Evolutionary conservation across 2,888 invertebrate genomes (phyloP).

Genomic region (Calameuta filiformis): DNA sequence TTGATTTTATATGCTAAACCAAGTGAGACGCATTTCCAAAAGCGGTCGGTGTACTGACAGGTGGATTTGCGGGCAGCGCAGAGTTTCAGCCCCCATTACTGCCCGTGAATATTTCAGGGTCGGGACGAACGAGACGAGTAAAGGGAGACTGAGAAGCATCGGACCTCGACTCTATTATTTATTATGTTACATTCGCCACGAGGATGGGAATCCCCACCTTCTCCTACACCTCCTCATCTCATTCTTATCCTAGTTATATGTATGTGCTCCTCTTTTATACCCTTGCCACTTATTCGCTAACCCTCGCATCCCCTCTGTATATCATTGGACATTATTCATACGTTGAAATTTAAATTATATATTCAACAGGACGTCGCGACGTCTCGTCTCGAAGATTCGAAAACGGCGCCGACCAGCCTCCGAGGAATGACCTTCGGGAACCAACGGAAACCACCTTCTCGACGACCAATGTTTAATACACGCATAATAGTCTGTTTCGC

Average conservation of each 20-base stretch:
- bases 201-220: conserved; percentile 23
- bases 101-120: conserved; percentile 48
- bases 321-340: conserved; percentile 59
- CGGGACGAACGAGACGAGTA: conserved; percentile 18
- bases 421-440: too few relatives aligned
- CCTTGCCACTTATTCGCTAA: background rate
- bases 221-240: conserved; percentile 16
- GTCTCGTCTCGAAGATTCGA: conserved; percentile 12
- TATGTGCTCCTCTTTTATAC: background rate
- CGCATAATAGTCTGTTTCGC: background rate
- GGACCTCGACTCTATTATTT: conserved; percentile 55
- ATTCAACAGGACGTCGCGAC: conserved; percentile 52
- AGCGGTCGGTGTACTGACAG: conserved; percentile 29
- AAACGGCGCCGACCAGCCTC: conserved; percentile 25
- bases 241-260: background rate
- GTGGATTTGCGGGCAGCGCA: conserved; percentile 17
- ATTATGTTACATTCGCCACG: conserved; percentile 47
- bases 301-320: conserved; percentile 20
- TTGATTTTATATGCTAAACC: background rate
- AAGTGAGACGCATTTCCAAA: background rate
- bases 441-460: conserved; percentile 14
- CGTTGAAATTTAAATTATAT: conserved; percentile 57
- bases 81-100: conserved; percentile 46
- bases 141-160: conserved; percentile 34
- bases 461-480: background rate